Evolutionary conservation across 2,888 invertebrate genomes (phyloP).

Genomic region (Pristionchus arcanus): DNA sequence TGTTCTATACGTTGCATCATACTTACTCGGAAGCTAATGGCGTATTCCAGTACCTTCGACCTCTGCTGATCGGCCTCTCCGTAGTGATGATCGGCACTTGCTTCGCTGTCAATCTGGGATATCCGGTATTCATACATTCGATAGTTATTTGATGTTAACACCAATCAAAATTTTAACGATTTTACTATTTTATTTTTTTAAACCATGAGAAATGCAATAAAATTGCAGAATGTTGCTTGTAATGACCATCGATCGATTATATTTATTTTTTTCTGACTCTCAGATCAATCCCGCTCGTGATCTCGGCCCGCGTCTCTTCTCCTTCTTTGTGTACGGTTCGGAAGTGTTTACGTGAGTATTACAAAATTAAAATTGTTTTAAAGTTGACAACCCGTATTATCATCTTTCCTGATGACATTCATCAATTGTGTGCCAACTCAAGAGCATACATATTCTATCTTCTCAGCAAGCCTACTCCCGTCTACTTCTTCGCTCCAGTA

Average conservation of each 20-base stretch:
- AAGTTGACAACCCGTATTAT: too few relatives aligned
- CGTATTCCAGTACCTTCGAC: constrained; percentile 60
- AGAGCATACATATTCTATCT: neutral
- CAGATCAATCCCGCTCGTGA: constrained; percentile 70
- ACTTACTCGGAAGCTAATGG: too few relatives aligned
- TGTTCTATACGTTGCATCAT: too few relatives aligned
- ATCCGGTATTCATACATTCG: constrained; percentile 57
- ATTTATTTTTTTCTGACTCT: too few relatives aligned
- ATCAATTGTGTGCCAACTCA: too few relatives aligned
- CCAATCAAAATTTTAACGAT: too few relatives aligned
- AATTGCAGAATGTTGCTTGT: too few relatives aligned
- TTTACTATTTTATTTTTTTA: neutral
- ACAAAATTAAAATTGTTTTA: neutral
- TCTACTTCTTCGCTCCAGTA: constrained; percentile 67
- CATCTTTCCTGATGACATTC: too few relatives aligned
- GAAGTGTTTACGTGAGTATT: constrained; percentile 69
- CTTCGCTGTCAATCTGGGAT: constrained; percentile 74
- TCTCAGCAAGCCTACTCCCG: constrained; percentile 64
- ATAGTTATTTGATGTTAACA: too few relatives aligned
- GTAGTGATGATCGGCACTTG: constrained; percentile 74
- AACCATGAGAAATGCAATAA: too few relatives aligned
- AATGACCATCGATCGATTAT: too few relatives aligned
- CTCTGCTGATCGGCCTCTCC: constrained; percentile 70
- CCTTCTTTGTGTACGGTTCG: constrained; percentile 71
- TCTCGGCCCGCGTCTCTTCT: constrained; percentile 75